Base-by-base conservation (phyloP, 2,113 vertebrate genomes). In the Erinaceus europaeus region DNA sequence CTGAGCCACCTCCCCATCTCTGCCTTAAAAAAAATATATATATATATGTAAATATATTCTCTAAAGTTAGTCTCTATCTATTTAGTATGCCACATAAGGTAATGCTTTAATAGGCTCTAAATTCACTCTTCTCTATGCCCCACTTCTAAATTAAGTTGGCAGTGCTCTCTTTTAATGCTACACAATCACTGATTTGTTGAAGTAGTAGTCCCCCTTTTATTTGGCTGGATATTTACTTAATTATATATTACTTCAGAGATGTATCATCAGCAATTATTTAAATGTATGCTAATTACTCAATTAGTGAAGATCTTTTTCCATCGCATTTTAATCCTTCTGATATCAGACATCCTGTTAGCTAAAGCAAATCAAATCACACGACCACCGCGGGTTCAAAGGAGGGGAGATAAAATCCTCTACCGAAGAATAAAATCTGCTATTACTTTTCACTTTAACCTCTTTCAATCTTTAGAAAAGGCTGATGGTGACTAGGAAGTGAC, bases 101-200 rank as follows among this genome's bases (percentile, higher is more conserved):
- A 65, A 73, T 44, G 53, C 17, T 74, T 65, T n/a, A 57, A 73
- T 46, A 25, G 20, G 23, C 21, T 75, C 74, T 57, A 82, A 74
- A 59, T 75, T 82, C 21, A 50, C 82, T 17, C 34, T 82, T 89
- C 36, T 34, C 38, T 55, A 65, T 65, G 14, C 40, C 46, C 1
- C 21, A 80, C 38, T 53, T 55, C 46, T 73, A 53, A 80, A 44
- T 80, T 46, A 74, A 20, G 46, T 67, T 89, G 50, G 57, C 13
- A 48, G 21, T 42, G 20, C 38, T 50, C 27, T 57, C 27, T 67
- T 67, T 73, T 67, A 67, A 74, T 75, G 67, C 48, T 40, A 82
- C 50, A 67, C 32, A 75, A 89, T 67, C 32, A 75, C 32, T 48
- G 48, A 82, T 75, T 89, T 89, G 69, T 67, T 81, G 67, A 74